These are phyloP conservation scores for Galagoides demidoff DNA, from an alignment of 2,797 vertebrate genomes.

Conservation along the genomic window DNA sequence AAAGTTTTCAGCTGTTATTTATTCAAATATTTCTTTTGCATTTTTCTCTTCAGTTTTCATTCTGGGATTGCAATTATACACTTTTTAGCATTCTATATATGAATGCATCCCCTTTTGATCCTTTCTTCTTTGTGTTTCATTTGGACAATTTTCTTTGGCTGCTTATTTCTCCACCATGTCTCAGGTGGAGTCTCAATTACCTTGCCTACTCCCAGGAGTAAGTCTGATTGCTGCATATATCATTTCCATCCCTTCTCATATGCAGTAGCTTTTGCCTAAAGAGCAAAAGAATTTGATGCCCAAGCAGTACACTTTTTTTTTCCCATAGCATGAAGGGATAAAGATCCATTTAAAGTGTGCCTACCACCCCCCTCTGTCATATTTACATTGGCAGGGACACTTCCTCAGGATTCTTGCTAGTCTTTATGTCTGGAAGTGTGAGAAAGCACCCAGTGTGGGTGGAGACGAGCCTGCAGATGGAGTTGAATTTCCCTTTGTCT, in stretches of 20 bases:
- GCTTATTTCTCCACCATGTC: not conserved
- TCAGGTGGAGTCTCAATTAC: not conserved
- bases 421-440: not conserved
- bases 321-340: not conserved
- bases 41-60: not conserved
- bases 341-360: not conserved
- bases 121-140: not conserved
- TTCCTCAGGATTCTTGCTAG: not conserved
- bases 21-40: not conserved
- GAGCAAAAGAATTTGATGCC: not conserved
- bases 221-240: not conserved
- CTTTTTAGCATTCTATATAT: not conserved
- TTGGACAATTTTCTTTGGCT: not conserved
- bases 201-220: accelerated
- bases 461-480: not conserved
- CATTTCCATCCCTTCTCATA: not conserved
- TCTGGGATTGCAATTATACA: not conserved
- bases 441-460: not conserved
- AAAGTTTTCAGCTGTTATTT: not conserved
- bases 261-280: not conserved
- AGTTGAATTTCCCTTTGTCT: not conserved
- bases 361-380: accelerated
- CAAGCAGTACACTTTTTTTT: not conserved
- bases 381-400: not conserved
- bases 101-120: no score